Percentiles rank a stretch among this genome's conserved stretches.
Evolutionary conservation across 2,888 invertebrate species (phyloP).

Genomic region (Neoitamus cyanurus): DNA sequence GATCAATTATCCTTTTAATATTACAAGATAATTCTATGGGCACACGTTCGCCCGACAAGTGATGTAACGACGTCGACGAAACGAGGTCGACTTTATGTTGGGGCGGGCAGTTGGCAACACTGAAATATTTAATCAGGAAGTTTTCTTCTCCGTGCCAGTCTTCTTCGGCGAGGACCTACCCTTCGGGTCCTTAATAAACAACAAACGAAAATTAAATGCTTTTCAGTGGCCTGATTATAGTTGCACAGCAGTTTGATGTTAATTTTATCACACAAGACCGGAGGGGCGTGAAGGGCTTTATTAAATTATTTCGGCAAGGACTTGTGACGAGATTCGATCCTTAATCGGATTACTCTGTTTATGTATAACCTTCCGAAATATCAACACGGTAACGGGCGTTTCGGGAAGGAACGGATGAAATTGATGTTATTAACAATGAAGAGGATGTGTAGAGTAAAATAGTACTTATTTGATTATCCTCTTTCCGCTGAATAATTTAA

Average conservation of each 20-base stretch:
- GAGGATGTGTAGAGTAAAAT: background rate
- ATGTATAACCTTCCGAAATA: background rate
- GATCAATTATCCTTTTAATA: conserved; percentile 40
- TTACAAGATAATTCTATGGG: conserved; percentile 42
- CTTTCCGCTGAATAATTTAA: background rate
- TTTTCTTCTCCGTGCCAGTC: background rate
- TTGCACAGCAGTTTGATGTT: conserved; percentile 39
- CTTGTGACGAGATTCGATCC: background rate
- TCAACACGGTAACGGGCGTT: conserved; percentile 2
- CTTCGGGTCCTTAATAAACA: conserved; percentile 32
- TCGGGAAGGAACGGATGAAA: background rate
- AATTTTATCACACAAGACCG: background rate
- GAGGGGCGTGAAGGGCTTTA: background rate
- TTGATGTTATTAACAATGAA: background rate
- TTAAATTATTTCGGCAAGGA: conserved; percentile 27
- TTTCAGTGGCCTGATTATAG: conserved; percentile 41
- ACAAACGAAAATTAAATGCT: conserved; percentile 41
- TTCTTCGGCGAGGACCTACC: background rate
- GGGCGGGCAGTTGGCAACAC: background rate
- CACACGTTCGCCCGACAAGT: conserved; percentile 28
- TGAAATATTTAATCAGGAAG: conserved; percentile 41
- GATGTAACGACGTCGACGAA: background rate
- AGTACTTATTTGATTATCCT: background rate
- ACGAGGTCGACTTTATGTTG: background rate
- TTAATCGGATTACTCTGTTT: conserved; percentile 26